Percentiles rank a stretch among this genome's conserved stretches.
phyloP scores from a whole-genome alignment of 1,140 invertebrate species.

The Atta colombica region DNA sequence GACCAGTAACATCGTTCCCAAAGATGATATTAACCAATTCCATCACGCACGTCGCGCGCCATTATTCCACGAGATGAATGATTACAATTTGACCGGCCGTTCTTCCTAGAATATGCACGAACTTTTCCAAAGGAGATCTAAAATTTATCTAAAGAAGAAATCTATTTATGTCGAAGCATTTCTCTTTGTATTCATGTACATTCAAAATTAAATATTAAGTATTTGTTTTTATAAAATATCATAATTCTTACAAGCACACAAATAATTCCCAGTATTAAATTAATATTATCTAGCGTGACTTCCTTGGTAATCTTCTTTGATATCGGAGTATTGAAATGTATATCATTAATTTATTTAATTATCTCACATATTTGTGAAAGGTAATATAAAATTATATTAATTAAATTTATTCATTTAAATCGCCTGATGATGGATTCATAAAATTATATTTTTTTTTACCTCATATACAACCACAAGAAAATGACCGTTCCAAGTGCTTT shows the following conservation, averaged over 20 bases:
- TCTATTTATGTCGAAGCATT: background rate
- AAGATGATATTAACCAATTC: slow-evolving; percentile 57
- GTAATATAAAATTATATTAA: background rate
- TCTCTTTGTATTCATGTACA: background rate
- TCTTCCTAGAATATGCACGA: slow-evolving; percentile 38
- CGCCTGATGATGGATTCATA: background rate
- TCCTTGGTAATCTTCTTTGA: background rate
- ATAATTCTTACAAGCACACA: background rate
- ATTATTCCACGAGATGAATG: slow-evolving; percentile 55
- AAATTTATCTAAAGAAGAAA: background rate
- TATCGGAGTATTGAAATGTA: background rate
- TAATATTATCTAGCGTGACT: background rate
- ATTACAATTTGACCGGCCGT: slow-evolving; percentile 19
- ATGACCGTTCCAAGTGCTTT: slow-evolving; percentile 1
- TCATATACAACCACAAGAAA: background rate
- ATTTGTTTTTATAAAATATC: background rate
- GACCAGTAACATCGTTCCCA: slow-evolving; percentile 49
- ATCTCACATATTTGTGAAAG: background rate
- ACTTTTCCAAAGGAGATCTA: slow-evolving; percentile 5
- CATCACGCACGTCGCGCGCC: slow-evolving; percentile 56
- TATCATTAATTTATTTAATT: background rate
- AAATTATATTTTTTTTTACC: background rate
- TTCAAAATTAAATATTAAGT: background rate
- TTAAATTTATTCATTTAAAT: background rate
- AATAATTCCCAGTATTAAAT: background rate